phyloP scores from a whole-genome alignment of 2,113 vertebrate species.

The Irena cyanogastra region DNA sequence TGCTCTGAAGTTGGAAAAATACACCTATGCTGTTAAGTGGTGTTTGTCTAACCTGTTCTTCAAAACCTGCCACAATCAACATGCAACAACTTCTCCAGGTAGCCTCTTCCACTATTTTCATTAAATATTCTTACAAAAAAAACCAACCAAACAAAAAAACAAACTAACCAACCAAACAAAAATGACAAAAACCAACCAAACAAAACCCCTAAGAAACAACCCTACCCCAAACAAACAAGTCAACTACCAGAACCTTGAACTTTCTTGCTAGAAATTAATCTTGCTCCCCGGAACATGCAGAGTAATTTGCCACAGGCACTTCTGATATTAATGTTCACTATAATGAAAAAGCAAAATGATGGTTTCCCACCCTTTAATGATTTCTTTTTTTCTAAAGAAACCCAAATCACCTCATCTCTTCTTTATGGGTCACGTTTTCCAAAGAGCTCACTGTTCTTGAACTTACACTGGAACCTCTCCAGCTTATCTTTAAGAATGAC shows the following conservation, averaged over 20 bases:
- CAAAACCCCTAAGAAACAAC: not conserved
- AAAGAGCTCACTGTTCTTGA: not conserved
- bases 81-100: not conserved
- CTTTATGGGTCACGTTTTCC: not conserved
- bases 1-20: not conserved
- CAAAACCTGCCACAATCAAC: not conserved
- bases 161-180: not conserved
- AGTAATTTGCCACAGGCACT: not conserved
- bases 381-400: not conserved
- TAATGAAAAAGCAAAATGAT: not conserved
- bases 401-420: not conserved
- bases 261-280: not conserved
- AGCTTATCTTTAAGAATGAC: not conserved
- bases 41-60: conserved; percentile 29
- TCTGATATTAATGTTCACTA: not conserved
- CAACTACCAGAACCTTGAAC: not conserved
- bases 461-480: not conserved
- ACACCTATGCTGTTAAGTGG: not conserved
- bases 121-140: not conserved
- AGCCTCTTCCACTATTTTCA: not conserved
- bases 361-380: not conserved
- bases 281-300: not conserved
- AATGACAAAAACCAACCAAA: not conserved
- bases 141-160: not conserved
- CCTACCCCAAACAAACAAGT: not conserved